These are phyloP conservation scores for Pseudanteris insignis DNA, from an alignment of 2,888 invertebrate genomes.

Conservation along the genomic window DNA sequence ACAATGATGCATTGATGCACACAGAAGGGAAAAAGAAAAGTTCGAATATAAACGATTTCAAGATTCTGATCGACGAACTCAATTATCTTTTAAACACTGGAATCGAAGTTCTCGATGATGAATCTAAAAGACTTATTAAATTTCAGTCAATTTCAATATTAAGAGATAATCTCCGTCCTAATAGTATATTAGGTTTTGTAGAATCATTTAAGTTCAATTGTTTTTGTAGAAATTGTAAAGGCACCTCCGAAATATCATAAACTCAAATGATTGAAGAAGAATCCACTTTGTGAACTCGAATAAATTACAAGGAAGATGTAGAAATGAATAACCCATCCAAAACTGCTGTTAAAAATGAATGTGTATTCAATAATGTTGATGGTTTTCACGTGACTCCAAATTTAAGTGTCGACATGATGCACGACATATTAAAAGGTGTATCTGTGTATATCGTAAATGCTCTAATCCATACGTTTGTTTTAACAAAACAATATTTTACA, in stretches of 20 bases:
- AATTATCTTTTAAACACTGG: constrained; percentile 10
- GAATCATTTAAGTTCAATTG: constrained; percentile 1
- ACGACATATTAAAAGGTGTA: constrained; percentile 3
- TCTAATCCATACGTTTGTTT: constrained; percentile 1
- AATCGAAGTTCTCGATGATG: background rate
- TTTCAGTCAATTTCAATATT: constrained; percentile 6
- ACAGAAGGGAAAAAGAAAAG: constrained; percentile 1
- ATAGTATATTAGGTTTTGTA: constrained; percentile 5
- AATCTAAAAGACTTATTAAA: background rate
- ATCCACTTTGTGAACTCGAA: background rate
- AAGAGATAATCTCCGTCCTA: constrained; percentile 4
- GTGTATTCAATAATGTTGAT: constrained; percentile 3
- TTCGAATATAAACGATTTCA: constrained; percentile 1
- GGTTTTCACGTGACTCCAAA: constrained; percentile 5
- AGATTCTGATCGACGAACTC: constrained; percentile 4
- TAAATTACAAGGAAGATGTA: constrained; percentile 2
- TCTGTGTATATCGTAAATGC: constrained; percentile 1
- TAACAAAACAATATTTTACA: constrained; percentile 5
- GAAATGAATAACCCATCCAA: background rate
- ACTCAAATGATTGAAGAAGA: background rate
- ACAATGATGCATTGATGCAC: constrained; percentile 5
- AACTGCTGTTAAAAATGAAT: constrained; percentile 3
- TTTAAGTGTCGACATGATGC: constrained; percentile 4
- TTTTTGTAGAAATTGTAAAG: constrained; percentile 10
- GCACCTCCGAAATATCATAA: background rate